Percentiles rank a stretch among this genome's conserved stretches.
These are phyloP conservation scores for Drosophila mimica DNA, from an alignment of 2,888 invertebrate genomes.

Conservation along the genomic window DNA sequence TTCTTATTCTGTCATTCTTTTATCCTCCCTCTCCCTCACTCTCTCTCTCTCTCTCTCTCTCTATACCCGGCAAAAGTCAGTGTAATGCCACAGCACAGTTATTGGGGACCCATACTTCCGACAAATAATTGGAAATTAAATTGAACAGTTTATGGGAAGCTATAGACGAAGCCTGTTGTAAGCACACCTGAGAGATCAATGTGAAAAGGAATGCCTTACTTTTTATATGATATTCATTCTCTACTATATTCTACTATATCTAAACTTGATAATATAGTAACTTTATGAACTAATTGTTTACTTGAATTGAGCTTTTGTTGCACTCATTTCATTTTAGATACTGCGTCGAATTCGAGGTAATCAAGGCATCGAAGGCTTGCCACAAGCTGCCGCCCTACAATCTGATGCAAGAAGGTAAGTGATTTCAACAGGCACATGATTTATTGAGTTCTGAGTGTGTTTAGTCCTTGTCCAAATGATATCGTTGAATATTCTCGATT, in stretches of 20 bases:
- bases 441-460: neutral
- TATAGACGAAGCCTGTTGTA: neutral
- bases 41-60: neutral
- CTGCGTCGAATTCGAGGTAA: slow-evolving; percentile 93
- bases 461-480: neutral
- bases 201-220: neutral
- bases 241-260: neutral
- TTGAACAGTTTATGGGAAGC: slow-evolving; percentile 1
- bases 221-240: neutral
- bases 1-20: slow-evolving; percentile 16
- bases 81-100: slow-evolving; percentile 12
- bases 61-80: slow-evolving; percentile 18
- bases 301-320: neutral
- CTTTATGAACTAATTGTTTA: neutral
- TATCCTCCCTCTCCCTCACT: neutral
- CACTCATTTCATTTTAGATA: slow-evolving; percentile 88
- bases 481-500: neutral
- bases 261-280: neutral
- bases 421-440: neutral
- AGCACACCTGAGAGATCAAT: neutral
- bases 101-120: neutral
- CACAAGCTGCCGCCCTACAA: slow-evolving; percentile 91
- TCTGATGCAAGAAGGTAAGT: slow-evolving; percentile 90
- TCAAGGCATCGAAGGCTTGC: slow-evolving; percentile 93
- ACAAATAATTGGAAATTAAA: slow-evolving; percentile 8